Percentiles rank a stretch among this genome's conserved stretches.
Conservation (phyloP, 2,888 invertebrate species). For the Dryomyza anilis region DNA sequence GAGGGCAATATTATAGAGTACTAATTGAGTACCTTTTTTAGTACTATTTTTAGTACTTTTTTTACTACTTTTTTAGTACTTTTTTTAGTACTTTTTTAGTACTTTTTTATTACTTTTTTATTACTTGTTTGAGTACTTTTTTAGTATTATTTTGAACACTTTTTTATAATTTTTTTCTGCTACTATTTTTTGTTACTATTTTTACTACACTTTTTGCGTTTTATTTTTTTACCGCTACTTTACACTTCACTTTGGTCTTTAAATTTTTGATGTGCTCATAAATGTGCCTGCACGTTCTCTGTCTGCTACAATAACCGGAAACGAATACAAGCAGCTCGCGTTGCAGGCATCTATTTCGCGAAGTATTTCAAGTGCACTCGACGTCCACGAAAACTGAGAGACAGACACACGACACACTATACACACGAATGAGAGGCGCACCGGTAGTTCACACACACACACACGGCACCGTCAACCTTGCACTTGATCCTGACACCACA, state of each 20-base stretch:
- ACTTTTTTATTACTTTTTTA: not conserved
- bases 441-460: not conserved
- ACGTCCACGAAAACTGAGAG: not conserved
- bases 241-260: not conserved
- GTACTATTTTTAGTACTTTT: not conserved
- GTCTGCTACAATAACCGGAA: slow-evolving; percentile 7
- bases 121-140: not conserved
- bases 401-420: not conserved
- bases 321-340: not conserved
- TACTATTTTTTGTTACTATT: not conserved
- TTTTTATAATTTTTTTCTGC: not conserved
- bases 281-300: slow-evolving; percentile 9
- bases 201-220: not conserved
- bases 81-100: too few species aligned
- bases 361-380: slow-evolving; percentile 14
- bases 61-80: not conserved
- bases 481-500: slow-evolving; percentile 23
- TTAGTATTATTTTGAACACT: not conserved
- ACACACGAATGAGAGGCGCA: not conserved
- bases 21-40: not conserved
- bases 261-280: slow-evolving; percentile 15
- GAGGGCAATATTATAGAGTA: not conserved
- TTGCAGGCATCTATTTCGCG: not conserved
- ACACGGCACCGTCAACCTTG: too few species aligned
- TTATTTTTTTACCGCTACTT: not conserved